Evolutionary conservation across 2,113 vertebrate genomes (phyloP), one percentile per base, ranked within the genome.

Genomic region (Osmerus mordax): DNA sequence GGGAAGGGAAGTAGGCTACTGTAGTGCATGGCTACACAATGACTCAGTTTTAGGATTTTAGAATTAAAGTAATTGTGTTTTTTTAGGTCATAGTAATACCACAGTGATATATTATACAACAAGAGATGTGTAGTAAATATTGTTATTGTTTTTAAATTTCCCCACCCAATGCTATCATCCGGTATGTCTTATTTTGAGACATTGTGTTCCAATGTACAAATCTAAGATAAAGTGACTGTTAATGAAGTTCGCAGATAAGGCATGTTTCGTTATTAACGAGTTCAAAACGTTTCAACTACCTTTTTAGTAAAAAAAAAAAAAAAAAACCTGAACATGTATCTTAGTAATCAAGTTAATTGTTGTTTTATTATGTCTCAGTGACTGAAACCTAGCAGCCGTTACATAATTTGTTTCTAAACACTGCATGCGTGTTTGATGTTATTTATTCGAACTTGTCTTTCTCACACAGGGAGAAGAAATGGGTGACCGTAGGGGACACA

Each of bases 401-500:
- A 11, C 16, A 56, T 21, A 21, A 59, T 9, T 59, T 21, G 3
- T 58, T 58, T 1, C 19, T 2, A 18, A 21, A 9, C 5, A 21
- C 7, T 21, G 14, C 9, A 9, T 54, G 32, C 2, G 51, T 12
- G 47, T 23, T 32, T 58, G 19, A 21, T 65, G 67, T 60, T 54
- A 52, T 55, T 68, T n/a, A 13, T 51, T 1, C 25, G 3, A 19
- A 9, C 54, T 29, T 67, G 25, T 32, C 11, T 56, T 4, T 71
- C 28, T 28, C 5, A 0, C 15, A 53, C 90, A 99, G 97, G 97
- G 97, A 99, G 92, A 98, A 99, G 93, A 99, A 98, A 83, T 98
- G 96, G 97, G 97, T 99, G 89, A 98, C 97, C 0, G 96, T 99
- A 25, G 97, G 96, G 6, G 97, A 99, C 90, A 98, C 97, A 0